Conservation (phyloP, 1,140 invertebrate genomes). For the Hycleus phaleratus region DNA sequence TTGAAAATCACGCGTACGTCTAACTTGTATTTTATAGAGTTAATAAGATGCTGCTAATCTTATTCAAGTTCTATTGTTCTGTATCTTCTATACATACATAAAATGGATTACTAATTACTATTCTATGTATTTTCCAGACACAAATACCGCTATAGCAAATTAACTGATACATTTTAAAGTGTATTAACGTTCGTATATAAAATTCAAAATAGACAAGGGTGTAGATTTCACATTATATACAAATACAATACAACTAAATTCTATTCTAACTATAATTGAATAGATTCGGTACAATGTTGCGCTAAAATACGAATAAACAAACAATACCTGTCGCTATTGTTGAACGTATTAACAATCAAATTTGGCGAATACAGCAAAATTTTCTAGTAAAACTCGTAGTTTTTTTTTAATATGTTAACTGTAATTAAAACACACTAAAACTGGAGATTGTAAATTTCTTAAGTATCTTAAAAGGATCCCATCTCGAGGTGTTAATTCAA, state of each 20-base stretch:
- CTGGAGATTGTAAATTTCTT: no score
- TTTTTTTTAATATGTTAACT: no score
- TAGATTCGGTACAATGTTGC: no score
- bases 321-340: no score
- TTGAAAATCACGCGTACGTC: constrained; percentile 38
- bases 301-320: no score
- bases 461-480: no score
- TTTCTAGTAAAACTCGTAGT: no score
- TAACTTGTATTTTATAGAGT: constrained; percentile 33
- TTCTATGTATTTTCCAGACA: constrained; percentile 18
- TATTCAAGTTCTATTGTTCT: constrained; percentile 29
- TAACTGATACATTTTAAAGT: constrained; percentile 10
- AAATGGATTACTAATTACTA: constrained; percentile 26
- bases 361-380: no score
- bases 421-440: no score
- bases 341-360: no score
- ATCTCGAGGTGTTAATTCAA: background rate
- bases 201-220: background rate
- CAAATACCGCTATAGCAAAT: constrained; percentile 2
- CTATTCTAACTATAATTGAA: no score
- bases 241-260: constrained; percentile 1
- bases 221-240: constrained; percentile 4
- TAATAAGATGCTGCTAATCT: constrained; percentile 38
- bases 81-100: constrained; percentile 5
- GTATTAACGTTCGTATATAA: background rate